A percentile compares a stretch with the other conserved stretches of the same genome.
Conservation (phyloP, 1,140 invertebrate species). For the Latrodectus geometricus region DNA sequence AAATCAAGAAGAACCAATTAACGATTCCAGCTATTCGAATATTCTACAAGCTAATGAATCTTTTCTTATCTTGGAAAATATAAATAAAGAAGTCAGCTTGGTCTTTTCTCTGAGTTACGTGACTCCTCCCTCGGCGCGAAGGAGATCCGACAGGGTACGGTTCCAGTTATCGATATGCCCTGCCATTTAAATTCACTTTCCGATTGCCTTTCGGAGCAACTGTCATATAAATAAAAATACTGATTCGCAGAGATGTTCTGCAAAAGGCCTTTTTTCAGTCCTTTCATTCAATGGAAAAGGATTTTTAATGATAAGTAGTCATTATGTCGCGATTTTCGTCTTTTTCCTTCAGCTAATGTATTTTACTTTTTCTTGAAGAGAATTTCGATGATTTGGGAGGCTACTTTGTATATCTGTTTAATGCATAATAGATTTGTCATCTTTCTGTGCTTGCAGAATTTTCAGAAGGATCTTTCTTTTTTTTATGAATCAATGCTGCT, state of each 20-base stretch:
- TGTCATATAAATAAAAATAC: conserved; percentile 26
- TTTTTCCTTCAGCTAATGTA: not conserved
- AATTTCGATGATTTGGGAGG: too few relatives aligned
- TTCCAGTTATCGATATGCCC: conserved; percentile 1
- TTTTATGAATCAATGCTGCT: too few relatives aligned
- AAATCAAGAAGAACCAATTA: conserved; percentile 11
- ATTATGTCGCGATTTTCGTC: conserved; percentile 22
- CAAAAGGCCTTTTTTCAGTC: too few relatives aligned
- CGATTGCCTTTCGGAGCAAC: not conserved
- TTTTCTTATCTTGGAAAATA: conserved; percentile 13
- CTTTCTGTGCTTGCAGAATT: too few relatives aligned
- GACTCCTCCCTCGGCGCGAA: not conserved
- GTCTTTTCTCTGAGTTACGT: not conserved
- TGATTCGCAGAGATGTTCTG: not conserved
- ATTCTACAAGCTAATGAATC: conserved; percentile 31
- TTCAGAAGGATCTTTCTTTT: too few relatives aligned
- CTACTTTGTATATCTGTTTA: too few relatives aligned
- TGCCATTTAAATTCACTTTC: conserved; percentile 33
- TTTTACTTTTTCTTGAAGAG: too few relatives aligned
- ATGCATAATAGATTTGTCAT: too few relatives aligned
- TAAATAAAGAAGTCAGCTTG: conserved; percentile 5
- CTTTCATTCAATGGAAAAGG: conserved; percentile 12
- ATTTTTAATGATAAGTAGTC: conserved; percentile 50
- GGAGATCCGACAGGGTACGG: not conserved
- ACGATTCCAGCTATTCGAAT: conserved; percentile 8